These are phyloP conservation scores for Abscondita cerata DNA, from an alignment of 2,888 invertebrate species.

Conservation along the genomic window DNA sequence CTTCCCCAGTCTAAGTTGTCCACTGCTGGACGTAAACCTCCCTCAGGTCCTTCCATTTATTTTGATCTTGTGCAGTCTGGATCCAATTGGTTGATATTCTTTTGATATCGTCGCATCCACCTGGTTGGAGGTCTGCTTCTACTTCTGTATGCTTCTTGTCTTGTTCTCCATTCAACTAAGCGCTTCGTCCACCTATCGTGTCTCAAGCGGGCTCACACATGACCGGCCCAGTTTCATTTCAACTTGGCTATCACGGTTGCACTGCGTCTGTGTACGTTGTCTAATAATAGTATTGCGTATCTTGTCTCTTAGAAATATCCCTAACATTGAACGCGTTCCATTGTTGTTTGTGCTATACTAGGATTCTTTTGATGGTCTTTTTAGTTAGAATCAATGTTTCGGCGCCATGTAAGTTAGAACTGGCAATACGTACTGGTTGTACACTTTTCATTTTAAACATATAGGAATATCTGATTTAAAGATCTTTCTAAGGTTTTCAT, in stretches of 20 bases:
- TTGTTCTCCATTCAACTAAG: background rate
- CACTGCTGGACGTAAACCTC: too few species aligned
- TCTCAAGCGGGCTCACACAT: background rate
- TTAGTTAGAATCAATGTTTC: background rate
- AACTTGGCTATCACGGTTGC: too few species aligned
- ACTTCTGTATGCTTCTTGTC: background rate
- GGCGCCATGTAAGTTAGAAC: constrained; percentile 1
- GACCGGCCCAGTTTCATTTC: constrained; percentile 3
- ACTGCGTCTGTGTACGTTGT: background rate
- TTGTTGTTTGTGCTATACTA: background rate
- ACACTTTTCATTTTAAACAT: background rate
- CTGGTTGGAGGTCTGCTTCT: too few species aligned
- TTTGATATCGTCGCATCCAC: background rate
- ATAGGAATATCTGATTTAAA: constrained; percentile 6
- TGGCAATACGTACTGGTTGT: background rate
- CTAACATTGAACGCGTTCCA: too few species aligned
- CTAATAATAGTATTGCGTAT: too few species aligned
- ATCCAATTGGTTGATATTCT: too few species aligned
- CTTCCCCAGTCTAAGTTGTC: too few species aligned
- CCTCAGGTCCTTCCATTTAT: too few species aligned
- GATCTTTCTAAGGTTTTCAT: background rate
- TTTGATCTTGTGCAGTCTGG: too few species aligned
- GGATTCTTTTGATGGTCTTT: too few species aligned
- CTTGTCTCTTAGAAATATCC: too few species aligned
- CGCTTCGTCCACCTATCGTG: background rate